Base-by-base conservation (phyloP, 2,888 invertebrate genomes). In the Graphium colonna region DNA sequence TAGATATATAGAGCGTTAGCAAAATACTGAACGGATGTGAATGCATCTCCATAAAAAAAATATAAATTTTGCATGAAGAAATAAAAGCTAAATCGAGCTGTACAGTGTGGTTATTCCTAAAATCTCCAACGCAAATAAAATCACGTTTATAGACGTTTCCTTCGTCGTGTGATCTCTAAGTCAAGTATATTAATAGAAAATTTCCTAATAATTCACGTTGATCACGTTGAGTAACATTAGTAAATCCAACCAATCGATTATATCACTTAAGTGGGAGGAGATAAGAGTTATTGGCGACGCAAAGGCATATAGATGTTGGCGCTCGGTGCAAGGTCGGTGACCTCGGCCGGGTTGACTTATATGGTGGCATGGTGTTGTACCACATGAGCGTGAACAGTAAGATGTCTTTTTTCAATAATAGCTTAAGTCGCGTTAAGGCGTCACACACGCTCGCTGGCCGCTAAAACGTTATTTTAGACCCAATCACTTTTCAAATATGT, bases 311-410 rank as follows among this genome's bases (percentile, higher is more conserved):
- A 26, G 56, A 55, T 56, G 59, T 63, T 50, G 51, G 61, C 62
- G 61, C 57, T 63, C 62, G 66, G 59, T 60, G 62, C 60, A 59
- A 62, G 68, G 63, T 57, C 65, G 60, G 51, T 60, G 71, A 70
- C 65, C 72, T 68, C 68, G 17, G 53, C 54, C 58, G 60, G 60
- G 63, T 60, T 62, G 58, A 60, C 60, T 42, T 59, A 50, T 52
- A 51, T 54, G 54, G 59, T 48, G 40, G 38, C 53, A 54, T 55
- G 51, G 50, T 52, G 41, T 36, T 39, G 40, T 42, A 42, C 56
- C 46, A 16, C 38, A 51, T 39, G 38, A 51, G 18, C 28, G 51
- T 45, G 47, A 55, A 45, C 52, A 47, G 41, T 36, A 52, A 55
- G 50, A 38, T 38, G 44, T 51, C 16, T 43, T 52, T 46, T 52